These are phyloP conservation scores for Lichenostomus cassidix DNA, from an alignment of 2,113 vertebrate genomes.

Conservation along the genomic window DNA sequence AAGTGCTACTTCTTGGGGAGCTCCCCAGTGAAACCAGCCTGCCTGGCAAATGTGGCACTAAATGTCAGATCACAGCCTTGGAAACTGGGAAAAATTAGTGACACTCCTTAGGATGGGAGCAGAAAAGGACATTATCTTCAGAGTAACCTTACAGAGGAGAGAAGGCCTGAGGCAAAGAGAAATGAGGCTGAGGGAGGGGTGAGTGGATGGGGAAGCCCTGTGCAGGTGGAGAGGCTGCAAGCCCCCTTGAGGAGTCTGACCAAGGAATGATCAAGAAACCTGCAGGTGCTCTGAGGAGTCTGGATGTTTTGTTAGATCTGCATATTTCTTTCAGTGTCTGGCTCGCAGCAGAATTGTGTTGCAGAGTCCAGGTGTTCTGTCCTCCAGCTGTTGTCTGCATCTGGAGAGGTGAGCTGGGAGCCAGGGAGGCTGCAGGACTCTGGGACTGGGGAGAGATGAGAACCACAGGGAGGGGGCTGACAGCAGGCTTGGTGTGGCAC, in stretches of 20 bases:
- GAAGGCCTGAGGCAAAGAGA: background rate
- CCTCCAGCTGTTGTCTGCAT: background rate
- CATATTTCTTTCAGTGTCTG: conserved; percentile 31
- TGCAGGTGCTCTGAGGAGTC: conserved; percentile 25
- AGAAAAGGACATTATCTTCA: background rate
- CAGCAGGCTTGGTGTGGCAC: background rate
- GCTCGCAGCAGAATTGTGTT: conserved; percentile 14
- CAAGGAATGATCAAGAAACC: conserved; percentile 11
- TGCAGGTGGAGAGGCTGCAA: background rate
- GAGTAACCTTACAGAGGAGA: background rate
- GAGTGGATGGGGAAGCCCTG: background rate
- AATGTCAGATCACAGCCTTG: background rate
- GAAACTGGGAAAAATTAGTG: background rate
- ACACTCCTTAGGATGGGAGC: accelerated
- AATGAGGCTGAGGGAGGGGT: background rate
- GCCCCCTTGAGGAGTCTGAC: background rate
- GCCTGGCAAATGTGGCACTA: background rate
- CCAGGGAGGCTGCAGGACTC: background rate
- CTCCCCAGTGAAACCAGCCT: background rate
- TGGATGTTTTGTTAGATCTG: background rate
- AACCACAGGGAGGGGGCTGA: accelerated
- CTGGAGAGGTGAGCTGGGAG: background rate
- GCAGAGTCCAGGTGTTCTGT: background rate
- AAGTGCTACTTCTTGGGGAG: background rate
- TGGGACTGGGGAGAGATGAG: accelerated